Base-by-base conservation (phyloP, 2,888 invertebrate genomes). In the Limnephilus lunatus region DNA sequence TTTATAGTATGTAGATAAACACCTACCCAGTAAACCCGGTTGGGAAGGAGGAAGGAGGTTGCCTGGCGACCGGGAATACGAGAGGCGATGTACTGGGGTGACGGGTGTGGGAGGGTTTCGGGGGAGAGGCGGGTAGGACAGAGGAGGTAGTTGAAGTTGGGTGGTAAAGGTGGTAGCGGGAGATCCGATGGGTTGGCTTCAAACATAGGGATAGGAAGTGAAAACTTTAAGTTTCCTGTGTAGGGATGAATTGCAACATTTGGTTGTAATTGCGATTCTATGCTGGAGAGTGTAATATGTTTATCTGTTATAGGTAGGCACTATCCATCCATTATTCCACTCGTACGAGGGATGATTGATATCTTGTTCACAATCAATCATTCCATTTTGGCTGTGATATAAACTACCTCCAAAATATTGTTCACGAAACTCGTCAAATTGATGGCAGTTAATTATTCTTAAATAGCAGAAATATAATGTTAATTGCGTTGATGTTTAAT, bases 1-100 rank as follows among this genome's bases (percentile, higher is more conserved):
- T 30, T 35, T 53, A 12, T 25, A 53, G 89, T 31, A 35, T 53
- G 68, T 25, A 68, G 68, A 25, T 25, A 68, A 68, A n/a, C 25
- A 68, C n/a, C 68, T 68, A 68, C 68, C 68, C 5, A 68, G 25
- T 68, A 25, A 68, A 68, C 68, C 68, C 68, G 68, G 68, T 68
- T 68, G 7, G 90, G 83, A 35, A 19, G 30, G 80, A 39, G 85
- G 15, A 39, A 48, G 35, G 44, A 81, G 92, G 92, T 92, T 92
- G 92, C 92, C 92, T 86, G 39, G 92, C 92, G 90, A 92, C 92
- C 89, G 81, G 90, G 31, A 89, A 44, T n/a, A n/a, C 30, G 82
- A 31, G 30, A 35, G 44, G 48, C 32, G 88, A 39, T 39, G 81
- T 35, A 87, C 31, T 32, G 82, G 82, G 81, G 48, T 53, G 89